Percentiles rank a stretch among this genome's conserved stretches.
Conservation (phyloP, 1,140 invertebrate genomes). For the Scaptomyza graminum region DNA sequence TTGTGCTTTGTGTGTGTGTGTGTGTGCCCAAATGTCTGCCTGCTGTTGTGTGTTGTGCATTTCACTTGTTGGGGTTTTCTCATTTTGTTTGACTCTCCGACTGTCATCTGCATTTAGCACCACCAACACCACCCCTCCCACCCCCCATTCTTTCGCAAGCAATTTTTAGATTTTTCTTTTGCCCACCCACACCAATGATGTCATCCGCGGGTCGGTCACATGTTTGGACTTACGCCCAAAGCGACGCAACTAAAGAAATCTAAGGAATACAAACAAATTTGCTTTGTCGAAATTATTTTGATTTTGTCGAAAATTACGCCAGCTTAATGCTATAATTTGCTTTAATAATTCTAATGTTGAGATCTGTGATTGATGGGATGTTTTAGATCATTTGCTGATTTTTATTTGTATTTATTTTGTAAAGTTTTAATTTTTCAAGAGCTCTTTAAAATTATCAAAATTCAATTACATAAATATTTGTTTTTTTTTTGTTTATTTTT, state of each 20-base stretch:
- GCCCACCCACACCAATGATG: constrained; percentile 60
- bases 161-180: constrained; percentile 13
- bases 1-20: constrained; percentile 46
- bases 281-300: neutral
- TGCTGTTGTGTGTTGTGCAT: constrained; percentile 7
- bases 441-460: no score
- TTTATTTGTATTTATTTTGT: neutral
- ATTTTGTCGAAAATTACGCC: neutral
- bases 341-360: no score
- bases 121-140: neutral
- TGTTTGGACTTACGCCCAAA: constrained; percentile 63
- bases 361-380: no score
- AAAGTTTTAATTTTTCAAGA: no score
- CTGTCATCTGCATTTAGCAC: constrained; percentile 27
- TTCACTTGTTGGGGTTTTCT: constrained; percentile 1
- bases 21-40: constrained; percentile 66
- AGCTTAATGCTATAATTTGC: neutral
- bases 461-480: no score
- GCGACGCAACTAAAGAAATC: constrained; percentile 31
- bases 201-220: constrained; percentile 66
- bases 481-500: no score
- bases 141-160: neutral
- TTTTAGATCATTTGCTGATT: neutral
- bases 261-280: neutral
- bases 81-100: constrained; percentile 17